A percentile compares a stretch with the other conserved stretches of the same genome.
Evolutionary conservation across 2,797 vertebrate species (phyloP).

Genomic region (Danio aesculapii): DNA sequence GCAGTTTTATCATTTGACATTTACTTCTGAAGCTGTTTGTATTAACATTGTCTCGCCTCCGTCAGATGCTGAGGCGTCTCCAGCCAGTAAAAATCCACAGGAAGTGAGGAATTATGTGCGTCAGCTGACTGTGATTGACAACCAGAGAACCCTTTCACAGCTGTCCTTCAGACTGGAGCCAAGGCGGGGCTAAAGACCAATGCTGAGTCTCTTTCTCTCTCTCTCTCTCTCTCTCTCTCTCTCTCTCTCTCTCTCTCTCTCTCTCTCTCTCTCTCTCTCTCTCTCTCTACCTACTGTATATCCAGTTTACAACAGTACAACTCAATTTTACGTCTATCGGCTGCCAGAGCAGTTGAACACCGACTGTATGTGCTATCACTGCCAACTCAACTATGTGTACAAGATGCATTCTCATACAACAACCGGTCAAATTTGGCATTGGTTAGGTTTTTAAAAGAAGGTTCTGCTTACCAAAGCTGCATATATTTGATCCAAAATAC

Average conservation of each 20-base stretch:
- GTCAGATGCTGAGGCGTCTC: conserved; percentile 90
- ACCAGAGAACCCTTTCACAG: conserved; percentile 98
- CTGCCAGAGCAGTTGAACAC: conserved; percentile 44
- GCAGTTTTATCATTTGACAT: too few relatives aligned
- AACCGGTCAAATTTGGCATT: too few relatives aligned
- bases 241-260: not conserved
- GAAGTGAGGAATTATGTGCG: conserved; percentile 94
- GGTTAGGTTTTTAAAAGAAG: too few relatives aligned
- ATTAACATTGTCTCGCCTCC: conserved; percentile 32
- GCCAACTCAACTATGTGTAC: conserved; percentile 37
- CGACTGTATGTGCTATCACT: conserved; percentile 48
- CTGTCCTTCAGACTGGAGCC: conserved; percentile 96
- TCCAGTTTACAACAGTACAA: conserved; percentile 39
- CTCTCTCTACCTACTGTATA: conserved; percentile 8
- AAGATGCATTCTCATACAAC: conserved; percentile 11
- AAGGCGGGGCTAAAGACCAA: conserved; percentile 83
- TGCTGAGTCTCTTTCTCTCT: conserved; percentile 9
- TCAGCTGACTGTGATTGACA: conserved; percentile 97
- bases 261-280: not conserved
- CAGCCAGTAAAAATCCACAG: conserved; percentile 95
- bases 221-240: too few relatives aligned
- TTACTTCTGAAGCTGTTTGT: not conserved
- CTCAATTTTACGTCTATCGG: conserved; percentile 7
- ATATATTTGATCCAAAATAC: too few relatives aligned
- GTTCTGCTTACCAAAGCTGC: too few relatives aligned